Base-by-base conservation (phyloP, 2,113 vertebrate genomes). In the Brachypodius melanocephalos region DNA sequence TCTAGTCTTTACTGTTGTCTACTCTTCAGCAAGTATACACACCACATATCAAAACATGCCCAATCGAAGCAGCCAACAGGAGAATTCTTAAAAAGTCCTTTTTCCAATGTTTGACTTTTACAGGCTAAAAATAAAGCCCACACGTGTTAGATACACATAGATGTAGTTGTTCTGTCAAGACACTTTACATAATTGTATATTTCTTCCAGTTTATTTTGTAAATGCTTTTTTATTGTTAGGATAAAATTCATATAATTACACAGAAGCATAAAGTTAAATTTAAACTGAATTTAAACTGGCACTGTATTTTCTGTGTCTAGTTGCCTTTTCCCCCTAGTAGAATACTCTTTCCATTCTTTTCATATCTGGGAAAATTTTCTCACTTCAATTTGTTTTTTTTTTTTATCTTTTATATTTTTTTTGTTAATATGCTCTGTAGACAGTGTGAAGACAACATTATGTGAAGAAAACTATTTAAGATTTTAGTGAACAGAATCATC, bases 361-460 rank as follows among this genome's bases (percentile, higher is more conserved):
- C 4, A 8, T 17, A 54, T 17, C 31, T 26, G 12, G 18, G 24
- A 82, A 19, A 80, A 36, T 31, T 49, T 2, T 0, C 3, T 68
- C 5, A 8, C 7, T 36, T 54, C 17, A 31, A 7, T 38, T 46
- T 28, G 5, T 0, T 3, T 9, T 65, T 24, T n/a, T 48, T 17
- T 4, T 57, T 24, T 32, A 1, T 22, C 0, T 25, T 32, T 19
- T 34, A 4, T 21, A 45, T 22, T 14, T 66, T 46, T 46, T 38
- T 28, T 25, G 4, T 42, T 34, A 21, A 34, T 76, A n/a, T 14
- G 15, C 4, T 55, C 0, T 61, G 10, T 59, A 61, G 19, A 12
- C 14, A 55, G 7, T 65, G 9, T 32, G 52, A 72, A 73, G 43
- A 77, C 25, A 78, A 67, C 75, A 9, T 4, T 58, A n/a, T 67